Percentiles rank a stretch among this genome's conserved stretches.
phyloP scores from a whole-genome alignment of 1,140 invertebrate genomes.

The Ceratosolen fusciceps region DNA sequence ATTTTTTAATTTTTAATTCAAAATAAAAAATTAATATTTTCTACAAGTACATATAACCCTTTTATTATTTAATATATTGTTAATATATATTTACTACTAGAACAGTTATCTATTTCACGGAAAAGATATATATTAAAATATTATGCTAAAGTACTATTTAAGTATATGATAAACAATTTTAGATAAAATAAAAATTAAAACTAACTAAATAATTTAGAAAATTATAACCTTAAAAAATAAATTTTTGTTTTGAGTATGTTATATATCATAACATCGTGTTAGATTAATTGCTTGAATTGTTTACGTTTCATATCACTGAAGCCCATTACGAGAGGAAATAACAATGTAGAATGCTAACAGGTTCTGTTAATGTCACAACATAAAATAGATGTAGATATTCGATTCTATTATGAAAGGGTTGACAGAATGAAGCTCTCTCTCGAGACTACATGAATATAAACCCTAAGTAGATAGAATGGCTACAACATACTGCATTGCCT shows the following conservation, averaged over 20 bases:
- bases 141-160: too few species aligned
- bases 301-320: background rate
- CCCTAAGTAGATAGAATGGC: slow-evolving; percentile 5
- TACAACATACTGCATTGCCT: background rate
- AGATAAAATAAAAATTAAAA: background rate
- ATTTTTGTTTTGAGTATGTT: slow-evolving; percentile 37
- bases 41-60: too few species aligned
- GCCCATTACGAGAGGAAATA: slow-evolving; percentile 41
- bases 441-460: slow-evolving; percentile 48
- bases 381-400: slow-evolving; percentile 59
- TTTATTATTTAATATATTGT: too few species aligned
- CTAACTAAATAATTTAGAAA: slow-evolving; percentile 29
- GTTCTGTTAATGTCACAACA: slow-evolving; percentile 60
- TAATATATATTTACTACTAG: too few species aligned
- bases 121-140: too few species aligned
- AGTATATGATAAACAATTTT: background rate
- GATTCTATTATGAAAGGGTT: slow-evolving; percentile 63
- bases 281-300: slow-evolving; percentile 48
- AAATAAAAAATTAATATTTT: too few species aligned
- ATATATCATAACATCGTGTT: slow-evolving; percentile 39
- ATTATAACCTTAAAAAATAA: background rate
- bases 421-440: slow-evolving; percentile 38
- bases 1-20: too few species aligned
- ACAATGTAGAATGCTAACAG: slow-evolving; percentile 52
- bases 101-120: too few species aligned